A percentile compares a stretch with the other conserved stretches of the same genome.
phyloP scores from a whole-genome alignment of 23 tunicate genomes.

The Ciona savignyi region DNA sequence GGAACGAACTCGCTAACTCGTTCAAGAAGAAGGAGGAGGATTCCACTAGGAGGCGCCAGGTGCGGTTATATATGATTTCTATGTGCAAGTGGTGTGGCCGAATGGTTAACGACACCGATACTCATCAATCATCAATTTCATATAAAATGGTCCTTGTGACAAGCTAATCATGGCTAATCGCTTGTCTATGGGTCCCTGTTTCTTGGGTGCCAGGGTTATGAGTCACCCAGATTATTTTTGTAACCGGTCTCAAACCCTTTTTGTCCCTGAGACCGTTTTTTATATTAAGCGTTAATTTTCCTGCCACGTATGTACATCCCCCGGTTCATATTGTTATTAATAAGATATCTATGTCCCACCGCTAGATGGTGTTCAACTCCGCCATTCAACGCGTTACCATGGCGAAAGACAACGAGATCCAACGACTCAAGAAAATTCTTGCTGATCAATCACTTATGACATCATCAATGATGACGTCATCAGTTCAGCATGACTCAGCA shows the following conservation, averaged over 20 bases:
- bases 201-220: too few relatives aligned
- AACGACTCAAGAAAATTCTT: constrained; percentile 30
- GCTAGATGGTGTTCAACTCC: constrained; percentile 71
- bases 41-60: constrained; percentile 73
- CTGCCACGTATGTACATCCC: too few relatives aligned
- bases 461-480: constrained; percentile 8
- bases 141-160: too few relatives aligned
- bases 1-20: constrained; percentile 24
- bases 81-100: too few relatives aligned
- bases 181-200: too few relatives aligned
- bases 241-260: too few relatives aligned
- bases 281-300: too few relatives aligned
- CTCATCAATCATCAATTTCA: too few relatives aligned
- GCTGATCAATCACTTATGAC: constrained; percentile 20
- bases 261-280: too few relatives aligned
- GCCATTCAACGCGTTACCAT: constrained; percentile 61
- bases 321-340: not conserved
- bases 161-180: too few relatives aligned
- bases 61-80: not conserved
- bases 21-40: constrained; percentile 53
- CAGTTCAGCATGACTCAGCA: constrained; percentile 4
- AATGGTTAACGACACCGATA: too few relatives aligned
- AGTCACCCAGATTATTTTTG: too few relatives aligned
- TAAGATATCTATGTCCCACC: not conserved
- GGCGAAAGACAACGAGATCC: constrained; percentile 59